Evolutionary conservation across 1,140 invertebrate species (phyloP).

Genomic region (Dryas iulia): DNA sequence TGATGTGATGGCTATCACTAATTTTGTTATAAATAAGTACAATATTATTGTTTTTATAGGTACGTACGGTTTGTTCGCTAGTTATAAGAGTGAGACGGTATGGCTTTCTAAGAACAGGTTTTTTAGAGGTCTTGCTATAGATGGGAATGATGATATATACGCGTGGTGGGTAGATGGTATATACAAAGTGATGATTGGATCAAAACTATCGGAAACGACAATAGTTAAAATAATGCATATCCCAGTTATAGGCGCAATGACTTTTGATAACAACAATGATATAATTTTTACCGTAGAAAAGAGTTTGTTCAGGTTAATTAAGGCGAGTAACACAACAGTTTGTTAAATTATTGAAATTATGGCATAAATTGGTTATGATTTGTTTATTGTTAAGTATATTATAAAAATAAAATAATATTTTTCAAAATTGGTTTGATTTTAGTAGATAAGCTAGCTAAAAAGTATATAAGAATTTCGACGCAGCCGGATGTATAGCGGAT

Average conservation of each 20-base stretch:
- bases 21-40: conserved; percentile 59
- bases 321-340: conserved; percentile 37
- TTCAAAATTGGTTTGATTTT: too few species aligned
- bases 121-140: conserved; percentile 61
- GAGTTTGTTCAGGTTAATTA: conserved; percentile 46
- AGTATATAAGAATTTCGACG: too few species aligned
- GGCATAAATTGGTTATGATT: background rate
- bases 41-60: conserved; percentile 53
- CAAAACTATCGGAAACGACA: conserved; percentile 42
- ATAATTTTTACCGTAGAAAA: conserved; percentile 56
- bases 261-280: conserved; percentile 69
- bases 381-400: background rate
- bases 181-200: conserved; percentile 54
- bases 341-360: conserved; percentile 20
- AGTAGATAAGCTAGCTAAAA: too few species aligned
- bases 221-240: conserved; percentile 50
- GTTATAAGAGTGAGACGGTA: conserved; percentile 37
- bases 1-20: conserved; percentile 47
- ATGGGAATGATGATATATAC: conserved; percentile 54
- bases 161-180: conserved; percentile 70
- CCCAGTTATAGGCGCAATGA: conserved; percentile 50
- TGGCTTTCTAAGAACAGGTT: conserved; percentile 56
- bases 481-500: too few species aligned
- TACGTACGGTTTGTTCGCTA: conserved; percentile 50
- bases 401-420: background rate